Base-by-base conservation (phyloP, 2,888 invertebrate genomes). In the Sphaerophoria taeniata region DNA sequence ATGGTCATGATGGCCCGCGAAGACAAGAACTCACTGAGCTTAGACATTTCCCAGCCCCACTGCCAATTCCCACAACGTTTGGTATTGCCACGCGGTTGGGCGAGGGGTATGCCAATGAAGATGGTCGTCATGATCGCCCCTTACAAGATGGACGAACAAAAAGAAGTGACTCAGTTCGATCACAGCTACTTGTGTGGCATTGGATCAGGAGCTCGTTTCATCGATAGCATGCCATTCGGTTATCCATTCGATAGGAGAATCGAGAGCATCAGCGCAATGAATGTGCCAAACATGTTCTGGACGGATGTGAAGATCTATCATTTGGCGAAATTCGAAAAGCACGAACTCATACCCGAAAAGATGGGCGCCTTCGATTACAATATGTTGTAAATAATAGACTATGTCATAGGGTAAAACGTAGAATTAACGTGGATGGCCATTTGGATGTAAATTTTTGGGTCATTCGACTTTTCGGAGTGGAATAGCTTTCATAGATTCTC, bases 241-340 rank as follows among this genome's bases (percentile, higher is more conserved):
- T 96, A 94, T 93, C 96, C 96, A 84, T 94, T 96, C 90, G 96
- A 96, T 90, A 94, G 95, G 88, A 92, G 92, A 31, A 93, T 95
- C 88, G 93, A 94, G 55, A 92, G 94, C 53, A 3, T 56, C 1
- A 91, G 91, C 63, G 93, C 92, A 82, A 95, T 95, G 93, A 93
- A 93, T 87, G 94, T 94, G 24, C 94, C 95, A 47, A 96, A 96
- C 92, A 94, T 94, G 92, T 94, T 93, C 90, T 94, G 95, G 90
- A 93, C 95, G 87, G 95, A 95, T 88, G 93, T 94, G 4, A 92
- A 93, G 87, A 93, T 96, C 89, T 95, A 94, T 93, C 95, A 95
- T 92, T 93, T 94, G 88, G 93, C 93, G 61, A 91, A 93, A 60
- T 89, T 89, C 24, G 90, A 92, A 34, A 87, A 88, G 39, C 90